Conservation (phyloP, 2,113 vertebrate genomes). For the Bubalus kerabau region DNA sequence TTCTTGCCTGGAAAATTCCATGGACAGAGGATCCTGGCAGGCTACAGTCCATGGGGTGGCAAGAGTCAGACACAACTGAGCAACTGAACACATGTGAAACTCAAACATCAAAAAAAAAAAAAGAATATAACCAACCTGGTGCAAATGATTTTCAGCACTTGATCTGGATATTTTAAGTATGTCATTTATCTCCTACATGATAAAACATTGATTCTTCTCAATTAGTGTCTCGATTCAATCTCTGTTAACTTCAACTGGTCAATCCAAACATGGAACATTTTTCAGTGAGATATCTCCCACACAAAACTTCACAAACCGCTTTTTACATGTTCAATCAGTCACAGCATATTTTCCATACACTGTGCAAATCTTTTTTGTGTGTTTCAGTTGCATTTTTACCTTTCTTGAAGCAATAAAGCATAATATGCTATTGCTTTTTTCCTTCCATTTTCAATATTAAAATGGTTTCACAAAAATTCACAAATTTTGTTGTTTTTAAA, state of each 20-base stretch:
- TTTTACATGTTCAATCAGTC: not conserved
- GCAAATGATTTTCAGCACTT: not conserved
- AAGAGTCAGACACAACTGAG: not conserved
- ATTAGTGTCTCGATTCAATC: not conserved
- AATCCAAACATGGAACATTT: not conserved
- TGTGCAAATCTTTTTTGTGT: not conserved
- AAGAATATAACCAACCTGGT: not conserved
- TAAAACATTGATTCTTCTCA: not conserved
- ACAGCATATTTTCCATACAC: not conserved
- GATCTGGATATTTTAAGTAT: not conserved
- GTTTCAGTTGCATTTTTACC: not conserved
- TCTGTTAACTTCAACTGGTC: not conserved
- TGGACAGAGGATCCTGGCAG: not conserved
- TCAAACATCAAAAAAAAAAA: not conserved
- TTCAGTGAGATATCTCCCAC: not conserved
- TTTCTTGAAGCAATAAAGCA: not conserved
- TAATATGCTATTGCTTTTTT: not conserved
- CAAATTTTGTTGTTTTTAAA: not conserved
- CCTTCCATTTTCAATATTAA: not conserved
- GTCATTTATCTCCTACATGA: not conserved
- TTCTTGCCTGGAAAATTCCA: not conserved
- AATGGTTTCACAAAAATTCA: not conserved
- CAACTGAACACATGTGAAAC: not conserved
- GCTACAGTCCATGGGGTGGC: accelerated
- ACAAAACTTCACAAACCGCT: not conserved